phyloP scores from a whole-genome alignment of 2,888 invertebrate genomes.

The Sinhomidia bicolor region DNA sequence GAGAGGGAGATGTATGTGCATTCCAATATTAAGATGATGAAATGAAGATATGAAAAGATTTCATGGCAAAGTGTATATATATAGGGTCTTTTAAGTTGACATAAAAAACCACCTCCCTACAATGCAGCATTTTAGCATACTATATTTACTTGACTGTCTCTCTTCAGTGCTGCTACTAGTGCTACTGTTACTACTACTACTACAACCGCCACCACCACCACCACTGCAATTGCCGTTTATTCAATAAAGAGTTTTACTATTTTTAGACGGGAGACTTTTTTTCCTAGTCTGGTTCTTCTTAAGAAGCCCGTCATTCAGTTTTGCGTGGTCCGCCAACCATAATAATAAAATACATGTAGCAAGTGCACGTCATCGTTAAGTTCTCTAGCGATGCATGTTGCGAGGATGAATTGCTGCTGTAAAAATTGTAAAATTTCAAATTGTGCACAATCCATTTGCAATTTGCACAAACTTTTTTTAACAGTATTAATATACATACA shows the following conservation, averaged over 20 bases:
- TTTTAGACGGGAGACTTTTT: constrained; percentile 40
- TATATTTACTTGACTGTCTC: not conserved
- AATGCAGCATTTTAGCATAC: constrained; percentile 44
- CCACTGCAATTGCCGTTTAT: not conserved
- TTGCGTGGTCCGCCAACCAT: constrained; percentile 17
- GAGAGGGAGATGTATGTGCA: constrained; percentile 20
- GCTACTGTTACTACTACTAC: not conserved
- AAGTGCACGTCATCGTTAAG: constrained; percentile 12
- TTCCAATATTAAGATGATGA: constrained; percentile 26
- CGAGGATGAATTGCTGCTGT: not conserved
- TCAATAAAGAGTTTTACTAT: constrained; percentile 23
- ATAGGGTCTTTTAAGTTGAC: not conserved
- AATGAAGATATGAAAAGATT: constrained; percentile 47
- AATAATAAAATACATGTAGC: constrained; percentile 27
- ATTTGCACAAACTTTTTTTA: constrained; percentile 1
- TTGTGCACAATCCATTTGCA: constrained; percentile 35
- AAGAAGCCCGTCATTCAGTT: constrained; percentile 26
- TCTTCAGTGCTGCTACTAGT: not conserved
- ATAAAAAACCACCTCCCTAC: constrained; percentile 46
- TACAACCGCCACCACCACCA: not conserved
- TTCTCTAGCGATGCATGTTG: not conserved
- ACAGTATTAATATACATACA: not conserved
- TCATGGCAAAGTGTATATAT: not conserved
- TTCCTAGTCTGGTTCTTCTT: constrained; percentile 18
- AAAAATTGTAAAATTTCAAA: constrained; percentile 34